Base-by-base conservation (phyloP, 2,113 vertebrate species). In the Clarias magur region DNA sequence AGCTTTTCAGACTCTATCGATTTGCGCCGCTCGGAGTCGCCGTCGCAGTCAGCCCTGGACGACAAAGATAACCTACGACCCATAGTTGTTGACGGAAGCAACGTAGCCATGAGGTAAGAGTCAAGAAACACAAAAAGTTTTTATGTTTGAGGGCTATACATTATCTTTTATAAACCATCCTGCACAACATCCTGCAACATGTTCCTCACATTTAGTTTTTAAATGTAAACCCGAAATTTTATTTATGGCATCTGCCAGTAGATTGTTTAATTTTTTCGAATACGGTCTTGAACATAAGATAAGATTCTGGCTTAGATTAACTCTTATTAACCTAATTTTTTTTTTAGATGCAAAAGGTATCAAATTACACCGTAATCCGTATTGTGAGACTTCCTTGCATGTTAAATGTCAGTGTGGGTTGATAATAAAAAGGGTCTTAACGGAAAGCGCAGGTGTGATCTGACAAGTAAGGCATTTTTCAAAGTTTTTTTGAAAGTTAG, bases 91-190 rank as follows among this genome's bases (percentile, higher is more conserved):
- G 98, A 99, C 81, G 98, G 98, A 90, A 99, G 98, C 90, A 99
- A 99, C 27, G 97, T 99, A 86, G 98, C 98, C 88, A 99, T 99
- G 98, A 99, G 98, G 98, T 99, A 92, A 93, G 96, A 23, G 34
- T 54, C 5, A 56, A 23, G 6, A 80, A 87, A 73, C 48, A 17
- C 59, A 63, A 27, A 15, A 62, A 65, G 7, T 42, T 42, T 42
- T 42, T 42, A 62, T 1, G 54, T 80, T 38, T 85, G 59, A 75
- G 10, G 6, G 25, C 65, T 82, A 82, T 27, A 17, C 1, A 9
- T 83, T 48, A 4, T 19, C 30, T 60, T 75, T 80, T 4, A 27
- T 56, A 2, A 78, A 27, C 1, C 13, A 4, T 13, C 2, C 4
- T n/a, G 12, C 72, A 75, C 42, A 75, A 53, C 42, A 53, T n/a